These are phyloP conservation scores for Distichodus sexfasciatus DNA, from an alignment of 2,797 vertebrate genomes.

Conservation along the genomic window DNA sequence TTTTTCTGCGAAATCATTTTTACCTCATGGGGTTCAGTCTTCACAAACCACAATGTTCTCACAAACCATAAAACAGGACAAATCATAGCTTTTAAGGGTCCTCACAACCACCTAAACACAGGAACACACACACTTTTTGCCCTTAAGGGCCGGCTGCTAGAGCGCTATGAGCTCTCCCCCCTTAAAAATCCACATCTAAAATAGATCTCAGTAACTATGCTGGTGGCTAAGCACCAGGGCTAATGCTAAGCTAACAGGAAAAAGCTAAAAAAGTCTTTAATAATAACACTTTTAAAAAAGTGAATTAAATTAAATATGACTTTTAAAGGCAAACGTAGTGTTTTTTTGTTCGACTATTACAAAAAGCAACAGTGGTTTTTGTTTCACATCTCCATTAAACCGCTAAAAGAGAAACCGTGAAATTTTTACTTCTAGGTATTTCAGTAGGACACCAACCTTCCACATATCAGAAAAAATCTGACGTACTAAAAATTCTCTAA, in stretches of 20 bases:
- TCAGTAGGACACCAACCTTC: not conserved
- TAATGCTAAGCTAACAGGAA: not conserved
- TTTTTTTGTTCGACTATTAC: too few species aligned
- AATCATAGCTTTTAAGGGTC: too few species aligned
- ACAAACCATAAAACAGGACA: too few species aligned
- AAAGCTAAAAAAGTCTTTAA: too few species aligned
- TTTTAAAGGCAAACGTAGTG: too few species aligned
- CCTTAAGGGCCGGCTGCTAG: not conserved
- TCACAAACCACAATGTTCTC: too few species aligned
- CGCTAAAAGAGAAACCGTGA: not conserved
- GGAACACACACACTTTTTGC: not conserved
- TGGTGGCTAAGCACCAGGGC: not conserved
- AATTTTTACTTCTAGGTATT: not conserved
- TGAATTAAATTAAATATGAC: too few species aligned
- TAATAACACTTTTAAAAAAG: too few species aligned
- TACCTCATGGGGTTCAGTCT: too few species aligned
- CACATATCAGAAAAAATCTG: constrained; percentile 32
- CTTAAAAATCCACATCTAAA: not conserved
- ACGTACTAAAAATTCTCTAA: constrained; percentile 20
- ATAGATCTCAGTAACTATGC: constrained; percentile 6
- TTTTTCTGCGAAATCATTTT: too few species aligned
- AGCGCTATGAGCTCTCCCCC: not conserved
- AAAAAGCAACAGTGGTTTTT: not conserved
- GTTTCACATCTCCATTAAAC: not conserved
- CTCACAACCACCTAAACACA: not conserved